A percentile compares a stretch with the other conserved stretches of the same genome.
Conservation (phyloP, 2,113 vertebrate genomes). For the Rhea americana region DNA sequence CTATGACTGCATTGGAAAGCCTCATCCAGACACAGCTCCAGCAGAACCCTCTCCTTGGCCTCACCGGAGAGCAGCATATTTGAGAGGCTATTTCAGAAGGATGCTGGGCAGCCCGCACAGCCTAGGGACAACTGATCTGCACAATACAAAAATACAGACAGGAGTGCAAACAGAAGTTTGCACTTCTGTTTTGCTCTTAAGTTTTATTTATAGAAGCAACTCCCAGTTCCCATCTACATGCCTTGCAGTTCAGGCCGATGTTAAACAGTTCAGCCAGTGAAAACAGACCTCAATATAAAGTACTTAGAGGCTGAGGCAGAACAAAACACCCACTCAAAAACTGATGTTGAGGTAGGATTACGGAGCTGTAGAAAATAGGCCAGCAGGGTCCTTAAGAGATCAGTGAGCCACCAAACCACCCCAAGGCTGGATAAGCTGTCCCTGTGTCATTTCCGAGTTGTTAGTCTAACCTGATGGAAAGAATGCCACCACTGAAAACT, state of each 20-base stretch:
- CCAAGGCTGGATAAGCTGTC: not conserved
- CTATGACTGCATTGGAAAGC: not conserved
- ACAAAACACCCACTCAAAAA: not conserved
- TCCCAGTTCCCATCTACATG: accelerated
- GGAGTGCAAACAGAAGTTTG: not conserved
- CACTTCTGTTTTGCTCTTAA: not conserved
- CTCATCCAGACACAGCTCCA: not conserved
- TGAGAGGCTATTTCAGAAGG: not conserved
- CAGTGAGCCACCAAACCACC: not conserved
- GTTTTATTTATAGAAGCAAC: not conserved
- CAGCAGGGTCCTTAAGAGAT: not conserved
- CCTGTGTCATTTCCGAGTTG: accelerated
- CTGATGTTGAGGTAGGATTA: not conserved
- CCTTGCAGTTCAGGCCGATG: not conserved
- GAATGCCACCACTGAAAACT: not conserved
- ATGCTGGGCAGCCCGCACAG: not conserved
- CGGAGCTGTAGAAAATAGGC: not conserved
- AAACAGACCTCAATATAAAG: not conserved
- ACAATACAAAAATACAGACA: not conserved
- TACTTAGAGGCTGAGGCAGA: not conserved
- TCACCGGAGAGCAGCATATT: not conserved
- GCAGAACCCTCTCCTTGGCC: not conserved
- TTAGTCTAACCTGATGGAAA: not conserved
- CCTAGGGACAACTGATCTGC: not conserved
- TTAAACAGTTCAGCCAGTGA: not conserved